Percentiles rank a stretch among this genome's conserved stretches.
Conservation (phyloP, 2,888 invertebrate species). For the Sinohyriopsis cumingii region DNA sequence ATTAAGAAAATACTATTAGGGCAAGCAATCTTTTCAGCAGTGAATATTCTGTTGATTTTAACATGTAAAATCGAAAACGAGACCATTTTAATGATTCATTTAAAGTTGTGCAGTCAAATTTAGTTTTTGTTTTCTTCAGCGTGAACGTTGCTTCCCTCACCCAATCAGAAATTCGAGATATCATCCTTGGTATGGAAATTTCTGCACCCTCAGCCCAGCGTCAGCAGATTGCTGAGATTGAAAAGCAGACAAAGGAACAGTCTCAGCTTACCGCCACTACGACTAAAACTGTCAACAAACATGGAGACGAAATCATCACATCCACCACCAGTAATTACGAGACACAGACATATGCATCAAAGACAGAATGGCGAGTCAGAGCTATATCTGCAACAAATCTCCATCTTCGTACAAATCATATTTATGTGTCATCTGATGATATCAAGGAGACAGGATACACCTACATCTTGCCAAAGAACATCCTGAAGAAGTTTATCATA, state of each 20-base stretch:
- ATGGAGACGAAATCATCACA: constrained; percentile 99
- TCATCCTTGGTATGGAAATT: constrained; percentile 99
- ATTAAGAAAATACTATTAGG: too few relatives aligned
- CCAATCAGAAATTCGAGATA: constrained; percentile 99
- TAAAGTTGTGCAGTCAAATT: too few relatives aligned
- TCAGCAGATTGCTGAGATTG: constrained; percentile 99
- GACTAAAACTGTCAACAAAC: constrained; percentile 98
- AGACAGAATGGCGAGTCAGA: constrained; percentile 98
- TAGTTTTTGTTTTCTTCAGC: constrained; percentile 71
- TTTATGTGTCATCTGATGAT: constrained; percentile 99
- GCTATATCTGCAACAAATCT: constrained; percentile 98
- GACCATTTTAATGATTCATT: too few relatives aligned
- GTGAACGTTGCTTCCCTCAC: constrained; percentile 99
- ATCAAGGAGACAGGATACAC: constrained; percentile 99
- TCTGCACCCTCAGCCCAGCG: constrained; percentile 98
- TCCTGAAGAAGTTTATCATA: constrained; percentile 98
- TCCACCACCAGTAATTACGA: constrained; percentile 99
- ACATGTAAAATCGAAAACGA: too few relatives aligned
- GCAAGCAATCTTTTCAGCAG: too few relatives aligned
- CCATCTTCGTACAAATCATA: constrained; percentile 97
- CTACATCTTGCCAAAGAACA: constrained; percentile 86
- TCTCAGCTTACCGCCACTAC: constrained; percentile 97
- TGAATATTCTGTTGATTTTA: too few relatives aligned
- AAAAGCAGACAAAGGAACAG: constrained; percentile 99
- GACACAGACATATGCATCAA: constrained; percentile 95